Evolutionary conservation across 1,140 invertebrate species (phyloP), one percentile per base, ranked within the genome.

Genomic region (Drosophila eugracilis): DNA sequence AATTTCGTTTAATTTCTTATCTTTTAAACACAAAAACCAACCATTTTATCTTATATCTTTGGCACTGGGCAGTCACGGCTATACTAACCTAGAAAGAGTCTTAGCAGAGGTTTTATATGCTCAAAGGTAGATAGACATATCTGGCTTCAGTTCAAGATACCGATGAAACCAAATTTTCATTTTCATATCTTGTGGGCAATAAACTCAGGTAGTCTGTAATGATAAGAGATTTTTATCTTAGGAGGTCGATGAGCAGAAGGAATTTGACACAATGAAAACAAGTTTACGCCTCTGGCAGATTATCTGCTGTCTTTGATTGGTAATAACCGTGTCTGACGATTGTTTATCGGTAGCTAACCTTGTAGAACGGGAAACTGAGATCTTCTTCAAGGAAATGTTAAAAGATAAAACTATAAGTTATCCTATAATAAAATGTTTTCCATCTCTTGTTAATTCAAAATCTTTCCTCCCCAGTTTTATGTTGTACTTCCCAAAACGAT

Each of bases 401-500:
- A n/a, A n/a, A n/a, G n/a, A n/a, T n/a, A n/a, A n/a, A n/a, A n/a
- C n/a, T n/a, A n/a, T n/a, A n/a, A n/a, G n/a, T n/a, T n/a, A n/a
- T n/a, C n/a, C n/a, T 15, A 19, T 37, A 15, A 37, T 39, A 12
- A 42, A 42, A 26, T 19, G 0, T 4, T 5, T 34, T 1, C 0
- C 12, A 19, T n/a, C 12, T 5, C 0, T 0, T 50, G 4, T 21
- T 17, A n/a, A 15, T 24, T 65, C 41, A 4, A 50, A 49, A 62
- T 62, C 39, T 65, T 50, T 41, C 28, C 17, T 52, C 36, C 28
- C 36, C 15, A 12, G 34, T 49, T 71, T 75, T 58, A 65, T 65
- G 53, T 45, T 59, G 17, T 58, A 49, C 66, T 85, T 86, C 42
- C 70, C 70, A 57, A 49, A 57, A 22, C 32, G 59, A 78, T 83